A percentile compares a stretch with the other conserved stretches of the same genome.
Conservation (phyloP, 2,888 invertebrate genomes). For the Phanerotoma sp. region DNA sequence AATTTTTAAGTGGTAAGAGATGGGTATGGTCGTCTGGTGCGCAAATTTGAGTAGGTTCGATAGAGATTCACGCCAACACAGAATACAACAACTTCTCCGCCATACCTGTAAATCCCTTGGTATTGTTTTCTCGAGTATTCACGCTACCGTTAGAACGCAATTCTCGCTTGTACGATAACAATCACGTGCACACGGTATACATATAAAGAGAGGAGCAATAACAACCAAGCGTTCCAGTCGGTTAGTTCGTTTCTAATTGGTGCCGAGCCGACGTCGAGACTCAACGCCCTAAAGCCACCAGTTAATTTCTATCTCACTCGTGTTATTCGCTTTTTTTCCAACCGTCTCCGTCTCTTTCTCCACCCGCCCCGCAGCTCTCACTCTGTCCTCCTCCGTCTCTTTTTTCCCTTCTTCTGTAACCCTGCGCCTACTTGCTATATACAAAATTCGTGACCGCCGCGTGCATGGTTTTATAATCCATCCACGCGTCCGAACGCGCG, state of each 20-base stretch:
- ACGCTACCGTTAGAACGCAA: slow-evolving; percentile 15
- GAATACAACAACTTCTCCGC: neutral
- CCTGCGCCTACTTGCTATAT: neutral
- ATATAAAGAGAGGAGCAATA: slow-evolving; percentile 25
- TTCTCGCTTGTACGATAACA: slow-evolving; percentile 13
- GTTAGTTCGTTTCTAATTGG: slow-evolving; percentile 40
- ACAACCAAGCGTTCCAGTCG: slow-evolving; percentile 37
- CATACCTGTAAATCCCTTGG: neutral
- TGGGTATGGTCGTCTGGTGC: too few species aligned
- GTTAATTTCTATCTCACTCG: slow-evolving; percentile 3
- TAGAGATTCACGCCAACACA: too few species aligned
- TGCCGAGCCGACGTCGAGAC: slow-evolving; percentile 26
- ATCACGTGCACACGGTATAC: neutral
- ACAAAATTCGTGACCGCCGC: slow-evolving; percentile 27
- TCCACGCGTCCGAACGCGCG: slow-evolving; percentile 37
- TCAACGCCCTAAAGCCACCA: slow-evolving; percentile 12
- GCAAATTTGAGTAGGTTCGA: too few species aligned
- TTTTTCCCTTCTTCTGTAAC: slow-evolving; percentile 8
- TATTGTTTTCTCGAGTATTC: neutral
- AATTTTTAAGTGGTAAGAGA: too few species aligned
- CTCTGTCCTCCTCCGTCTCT: neutral
- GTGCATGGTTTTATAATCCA: slow-evolving; percentile 39
- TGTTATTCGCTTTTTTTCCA: neutral
- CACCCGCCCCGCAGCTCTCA: too few species aligned
- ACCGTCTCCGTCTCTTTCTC: neutral